Base-by-base conservation (phyloP, 2,888 invertebrate genomes). In the Anagyrus pseudococci region DNA sequence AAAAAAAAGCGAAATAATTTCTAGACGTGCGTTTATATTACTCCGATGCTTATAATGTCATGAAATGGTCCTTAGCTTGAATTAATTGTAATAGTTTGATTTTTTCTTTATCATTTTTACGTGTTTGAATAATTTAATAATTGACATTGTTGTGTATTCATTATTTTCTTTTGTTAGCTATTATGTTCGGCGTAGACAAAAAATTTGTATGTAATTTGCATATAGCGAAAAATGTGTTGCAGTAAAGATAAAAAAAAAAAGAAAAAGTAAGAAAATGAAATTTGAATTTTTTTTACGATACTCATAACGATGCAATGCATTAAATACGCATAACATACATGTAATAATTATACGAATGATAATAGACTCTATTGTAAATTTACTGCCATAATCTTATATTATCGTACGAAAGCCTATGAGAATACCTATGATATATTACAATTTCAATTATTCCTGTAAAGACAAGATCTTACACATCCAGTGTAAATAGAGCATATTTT, bases 401-500 rank as follows among this genome's bases (percentile, higher is more conserved):
- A 74, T 71, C 67, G 71, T 76, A 73, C 69, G 72, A 78, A 74
- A 77, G 78, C 79, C 79, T 80, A 79, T 72, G 74, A 77, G 68
- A 73, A 73, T 76, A 78, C 72, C 63, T 66, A 70, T 74, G 71
- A 72, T 74, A 68, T 73, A 76, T 74, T 64, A 58, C 50, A 67
- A 58, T 64, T 64, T 64, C 64, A 62, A 64, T 64, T 75, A 79
- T 77, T 74, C 75, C 77, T 80, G 79, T 79, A 79, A 79, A 80
- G 74, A 77, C 70, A 69, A 71, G 67, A 68, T 70, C 71, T 72
- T 73, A 73, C 71, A 76, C 75, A 78, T 77, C 77, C 77, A 72
- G 74, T 80, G 80, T 80, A 80, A 74, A 80, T 80, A 80, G 75
- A 79, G 71, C 78, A 79, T 80, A 80, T 80, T 80, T 80, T 80